Percentiles rank a stretch among this genome's conserved stretches.
Evolutionary conservation across 2,797 vertebrate genomes (phyloP).

Genomic region (Chromis chromis): DNA sequence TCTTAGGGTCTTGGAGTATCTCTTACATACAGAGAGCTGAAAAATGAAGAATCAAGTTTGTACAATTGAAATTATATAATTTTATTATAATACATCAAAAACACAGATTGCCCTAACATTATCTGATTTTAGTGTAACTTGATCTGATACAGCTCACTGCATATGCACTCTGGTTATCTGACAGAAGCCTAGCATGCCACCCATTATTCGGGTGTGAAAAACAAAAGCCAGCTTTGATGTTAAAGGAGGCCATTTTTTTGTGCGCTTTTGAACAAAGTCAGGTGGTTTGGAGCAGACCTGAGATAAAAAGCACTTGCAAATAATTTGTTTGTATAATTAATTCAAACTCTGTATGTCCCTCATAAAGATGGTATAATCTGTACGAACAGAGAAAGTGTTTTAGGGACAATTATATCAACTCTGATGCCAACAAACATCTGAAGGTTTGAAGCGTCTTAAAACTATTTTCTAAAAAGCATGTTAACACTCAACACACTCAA

Average conservation of each 20-base stretch:
- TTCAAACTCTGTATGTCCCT: not conserved
- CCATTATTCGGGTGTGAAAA: slow-evolving; percentile 10
- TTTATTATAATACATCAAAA: slow-evolving; percentile 79
- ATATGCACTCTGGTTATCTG: slow-evolving; percentile 28
- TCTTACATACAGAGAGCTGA: not conserved
- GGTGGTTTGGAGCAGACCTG: slow-evolving; percentile 3
- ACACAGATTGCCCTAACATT: slow-evolving; percentile 44
- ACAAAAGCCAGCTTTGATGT: slow-evolving; percentile 32
- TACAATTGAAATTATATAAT: slow-evolving; percentile 55
- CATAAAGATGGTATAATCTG: not conserved
- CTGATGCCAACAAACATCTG: slow-evolving; percentile 16
- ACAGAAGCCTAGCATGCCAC: slow-evolving; percentile 1
- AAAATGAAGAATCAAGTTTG: slow-evolving; percentile 4
- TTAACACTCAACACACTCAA: not conserved
- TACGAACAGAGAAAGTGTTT: not conserved
- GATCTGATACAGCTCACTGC: slow-evolving; percentile 34
- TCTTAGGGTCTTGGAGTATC: rapidly evolving
- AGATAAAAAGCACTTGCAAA: slow-evolving; percentile 39
- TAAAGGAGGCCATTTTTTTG: slow-evolving; percentile 47
- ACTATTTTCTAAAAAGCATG: not conserved
- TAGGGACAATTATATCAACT: slow-evolving; percentile 1
- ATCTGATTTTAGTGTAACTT: slow-evolving; percentile 5
- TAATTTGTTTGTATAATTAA: not conserved
- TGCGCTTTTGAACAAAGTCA: slow-evolving; percentile 46
- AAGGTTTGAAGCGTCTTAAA: slow-evolving; percentile 2